Conservation (phyloP, 2,888 invertebrate species). For the Synergus japonicus region DNA sequence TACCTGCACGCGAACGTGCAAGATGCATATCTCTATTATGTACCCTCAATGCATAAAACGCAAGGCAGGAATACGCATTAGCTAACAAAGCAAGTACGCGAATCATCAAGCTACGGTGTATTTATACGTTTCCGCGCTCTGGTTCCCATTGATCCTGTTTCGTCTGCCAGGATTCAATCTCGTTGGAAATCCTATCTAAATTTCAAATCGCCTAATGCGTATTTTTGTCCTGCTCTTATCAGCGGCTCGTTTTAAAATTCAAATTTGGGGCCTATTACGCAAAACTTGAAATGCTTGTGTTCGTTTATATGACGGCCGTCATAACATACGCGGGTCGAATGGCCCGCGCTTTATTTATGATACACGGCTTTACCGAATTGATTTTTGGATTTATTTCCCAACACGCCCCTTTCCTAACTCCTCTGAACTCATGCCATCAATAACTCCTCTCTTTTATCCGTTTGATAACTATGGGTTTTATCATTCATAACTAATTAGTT, state of each 20-base stretch:
- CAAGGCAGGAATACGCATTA: constrained; percentile 39
- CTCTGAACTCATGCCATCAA: neutral
- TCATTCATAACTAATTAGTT: constrained; percentile 32
- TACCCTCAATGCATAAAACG: constrained; percentile 31
- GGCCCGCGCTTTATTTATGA: constrained; percentile 67
- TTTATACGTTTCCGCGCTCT: constrained; percentile 30
- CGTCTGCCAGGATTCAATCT: constrained; percentile 52
- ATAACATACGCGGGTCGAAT: constrained; percentile 43
- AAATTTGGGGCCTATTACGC: constrained; percentile 63
- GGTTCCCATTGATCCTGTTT: constrained; percentile 46
- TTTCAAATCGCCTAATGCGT: constrained; percentile 76
- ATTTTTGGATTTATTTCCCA: constrained; percentile 66
- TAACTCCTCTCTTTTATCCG: constrained; percentile 16
- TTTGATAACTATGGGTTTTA: constrained; percentile 26
- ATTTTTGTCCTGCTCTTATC: constrained; percentile 73
- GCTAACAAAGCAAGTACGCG: constrained; percentile 29
- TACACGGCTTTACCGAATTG: constrained; percentile 59
- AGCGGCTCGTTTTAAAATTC: constrained; percentile 71
- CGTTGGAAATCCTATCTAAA: constrained; percentile 66
- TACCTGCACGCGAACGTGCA: constrained; percentile 52
- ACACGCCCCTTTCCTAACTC: constrained; percentile 19
- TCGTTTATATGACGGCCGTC: constrained; percentile 59
- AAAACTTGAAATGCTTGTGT: constrained; percentile 65
- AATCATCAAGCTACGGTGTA: constrained; percentile 30
- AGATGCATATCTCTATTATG: constrained; percentile 32